phyloP scores from a whole-genome alignment of 1,140 invertebrate genomes.

The Palaemon carinicauda region DNA sequence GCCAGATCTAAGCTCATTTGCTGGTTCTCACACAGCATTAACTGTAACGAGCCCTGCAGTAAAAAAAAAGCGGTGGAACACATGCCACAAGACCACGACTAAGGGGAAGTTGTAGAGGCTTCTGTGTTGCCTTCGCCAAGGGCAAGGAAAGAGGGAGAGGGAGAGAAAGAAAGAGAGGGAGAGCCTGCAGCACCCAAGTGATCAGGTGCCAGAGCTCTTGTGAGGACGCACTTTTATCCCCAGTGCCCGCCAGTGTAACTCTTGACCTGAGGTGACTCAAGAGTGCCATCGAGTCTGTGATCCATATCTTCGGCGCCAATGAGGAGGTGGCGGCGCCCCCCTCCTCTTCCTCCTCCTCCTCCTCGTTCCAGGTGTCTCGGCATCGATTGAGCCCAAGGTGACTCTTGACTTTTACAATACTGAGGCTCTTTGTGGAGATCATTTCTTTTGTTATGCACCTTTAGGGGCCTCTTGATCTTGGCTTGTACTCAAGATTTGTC shows the following conservation, averaged over 20 bases:
- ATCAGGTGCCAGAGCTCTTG: conserved; percentile 44
- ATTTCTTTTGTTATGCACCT: conserved; percentile 47
- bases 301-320: conserved; percentile 55
- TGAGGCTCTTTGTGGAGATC: conserved; percentile 22
- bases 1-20: conserved; percentile 59
- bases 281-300: conserved; percentile 58
- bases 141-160: conserved; percentile 16
- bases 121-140: conserved; percentile 21
- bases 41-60: conserved; percentile 50
- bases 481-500: background rate
- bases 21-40: conserved; percentile 45
- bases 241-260: conserved; percentile 51
- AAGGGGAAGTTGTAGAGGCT: too few species aligned
- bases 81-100: conserved; percentile 27
- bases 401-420: conserved; percentile 53
- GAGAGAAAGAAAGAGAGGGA: too few species aligned
- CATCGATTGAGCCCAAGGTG: conserved; percentile 50
- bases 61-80: conserved; percentile 31
- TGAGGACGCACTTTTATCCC: conserved; percentile 48
- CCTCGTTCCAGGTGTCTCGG: conserved; percentile 25
- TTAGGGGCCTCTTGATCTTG: conserved; percentile 13
- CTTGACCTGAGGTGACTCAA: conserved; percentile 57
- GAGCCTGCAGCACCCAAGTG: conserved; percentile 10
- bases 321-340: conserved; percentile 35
- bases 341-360: conserved; percentile 9